Percentiles rank a stretch among this genome's conserved stretches.
Evolutionary conservation across 2,113 vertebrate genomes (phyloP).

Genomic region (Sminthopsis crassicaudata): DNA sequence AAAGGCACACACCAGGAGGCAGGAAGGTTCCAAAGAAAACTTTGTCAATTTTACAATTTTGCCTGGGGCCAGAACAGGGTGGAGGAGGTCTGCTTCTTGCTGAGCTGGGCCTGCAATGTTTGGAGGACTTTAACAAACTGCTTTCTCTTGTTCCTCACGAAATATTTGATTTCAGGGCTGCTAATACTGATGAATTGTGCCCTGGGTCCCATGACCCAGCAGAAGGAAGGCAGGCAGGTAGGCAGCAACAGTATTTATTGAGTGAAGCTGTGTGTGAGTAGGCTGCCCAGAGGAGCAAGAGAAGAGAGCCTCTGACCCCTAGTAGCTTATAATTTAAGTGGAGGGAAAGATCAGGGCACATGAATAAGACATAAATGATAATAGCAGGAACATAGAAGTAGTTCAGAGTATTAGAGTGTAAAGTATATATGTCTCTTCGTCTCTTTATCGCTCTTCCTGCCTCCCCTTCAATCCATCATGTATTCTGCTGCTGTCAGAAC

Average conservation of each 20-base stretch:
- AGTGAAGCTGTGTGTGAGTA: not conserved
- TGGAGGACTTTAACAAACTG: not conserved
- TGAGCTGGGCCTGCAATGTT: not conserved
- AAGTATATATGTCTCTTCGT: not conserved
- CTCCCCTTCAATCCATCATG: not conserved
- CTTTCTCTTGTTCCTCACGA: not conserved
- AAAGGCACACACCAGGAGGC: not conserved
- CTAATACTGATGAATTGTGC: not conserved
- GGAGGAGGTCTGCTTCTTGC: not conserved
- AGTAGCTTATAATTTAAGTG: constrained; percentile 1
- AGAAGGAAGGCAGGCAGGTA: not conserved
- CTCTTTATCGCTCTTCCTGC: not conserved
- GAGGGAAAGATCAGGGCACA: not conserved
- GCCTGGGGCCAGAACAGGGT: not conserved
- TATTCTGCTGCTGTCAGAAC: not conserved
- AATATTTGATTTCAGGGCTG: constrained; percentile 2
- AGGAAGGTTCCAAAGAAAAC: not conserved
- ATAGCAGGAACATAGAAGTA: not conserved
- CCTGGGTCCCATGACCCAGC: not conserved
- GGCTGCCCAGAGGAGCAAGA: not conserved
- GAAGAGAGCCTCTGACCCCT: constrained; percentile 3
- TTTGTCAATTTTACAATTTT: not conserved
- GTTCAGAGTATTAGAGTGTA: not conserved
- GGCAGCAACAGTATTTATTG: not conserved
- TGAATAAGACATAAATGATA: constrained; percentile 7